Base-by-base conservation (phyloP, 2,888 invertebrate species). In the Epirrita christyi region DNA sequence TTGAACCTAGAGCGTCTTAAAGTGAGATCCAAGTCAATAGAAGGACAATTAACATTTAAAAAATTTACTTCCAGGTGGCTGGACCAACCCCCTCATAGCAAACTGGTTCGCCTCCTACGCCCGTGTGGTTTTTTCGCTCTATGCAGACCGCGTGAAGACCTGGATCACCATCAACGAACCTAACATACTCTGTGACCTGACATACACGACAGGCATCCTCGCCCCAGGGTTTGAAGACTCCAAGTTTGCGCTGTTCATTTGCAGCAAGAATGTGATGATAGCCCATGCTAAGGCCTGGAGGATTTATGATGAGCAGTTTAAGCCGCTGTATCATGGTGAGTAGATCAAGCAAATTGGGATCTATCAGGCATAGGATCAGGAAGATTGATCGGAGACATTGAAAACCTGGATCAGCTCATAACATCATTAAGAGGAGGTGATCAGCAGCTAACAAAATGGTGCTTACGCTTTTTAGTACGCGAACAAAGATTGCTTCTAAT, bases 101-200 rank as follows among this genome's bases (percentile, higher is more conserved):
- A 91, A 94, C n/a, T 91, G 94, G 80, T 95, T 94, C 67, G 88
- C 80, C n/a, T 93, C 94, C 67, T 95, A 93, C 71, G 93, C 95
- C 0, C 86, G 90, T 11, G 70, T 94, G 0, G 81, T 93, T 0
- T 93, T 90, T 72, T 83, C 86, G 1, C 84, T 93, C 61, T 94
- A 88, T 65, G 95, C 93, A 0, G 93, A 93, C 67, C 91, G 94
- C 13, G 94, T 95, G 1, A 93, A 92, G 75, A 80, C 88, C 38
- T 96, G 96, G 96, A 90, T 95, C 0, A 96, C 96, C 0, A 92
- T 96, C 54, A 96, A 96, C 75, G 96, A 96, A 70, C 95, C 96
- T 0, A 74, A 79, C 15, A 62, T 84, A 0, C 66, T 89, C 2
- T 92, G 93, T 59, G 83, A 85, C 10, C 53, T 60, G 0, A 79